Conservation (phyloP, 1,140 invertebrate genomes). For the Bombyx mandarina region DNA sequence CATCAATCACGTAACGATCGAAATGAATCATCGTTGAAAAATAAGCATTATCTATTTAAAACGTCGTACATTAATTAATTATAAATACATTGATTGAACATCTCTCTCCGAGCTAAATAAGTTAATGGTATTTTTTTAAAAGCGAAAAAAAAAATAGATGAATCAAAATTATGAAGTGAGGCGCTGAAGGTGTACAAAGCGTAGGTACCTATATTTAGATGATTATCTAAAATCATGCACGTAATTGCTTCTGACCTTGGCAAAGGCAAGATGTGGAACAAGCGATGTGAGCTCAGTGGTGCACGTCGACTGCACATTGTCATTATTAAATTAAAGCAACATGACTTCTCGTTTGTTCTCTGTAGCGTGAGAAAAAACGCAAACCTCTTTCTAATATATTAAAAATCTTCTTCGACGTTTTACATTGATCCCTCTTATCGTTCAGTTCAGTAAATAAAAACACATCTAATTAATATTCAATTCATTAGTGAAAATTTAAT, state of each 20-base stretch:
- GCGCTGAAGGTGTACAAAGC: neutral
- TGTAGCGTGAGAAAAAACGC: neutral
- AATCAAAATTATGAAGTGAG: conserved; percentile 1
- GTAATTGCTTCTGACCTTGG: conserved; percentile 39
- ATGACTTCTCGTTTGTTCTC: neutral
- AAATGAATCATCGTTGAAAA: too few species aligned
- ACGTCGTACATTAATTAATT: too few species aligned
- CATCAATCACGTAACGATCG: too few species aligned
- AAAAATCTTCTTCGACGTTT: neutral
- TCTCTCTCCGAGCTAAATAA: too few species aligned
- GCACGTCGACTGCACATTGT: conserved; percentile 26
- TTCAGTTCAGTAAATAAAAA: neutral
- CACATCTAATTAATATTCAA: neutral
- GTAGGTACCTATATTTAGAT: conserved; percentile 13
- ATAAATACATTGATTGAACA: too few species aligned
- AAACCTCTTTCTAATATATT: neutral
- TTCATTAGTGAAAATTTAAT: neutral
- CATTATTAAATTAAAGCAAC: conserved; percentile 23
- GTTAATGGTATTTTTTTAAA: too few species aligned
- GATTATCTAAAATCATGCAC: conserved; percentile 19
- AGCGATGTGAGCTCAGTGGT: conserved; percentile 29
- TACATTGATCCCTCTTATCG: neutral
- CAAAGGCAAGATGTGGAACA: conserved; percentile 37
- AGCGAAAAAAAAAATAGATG: too few species aligned
- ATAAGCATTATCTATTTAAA: too few species aligned